A percentile compares a stretch with the other conserved stretches of the same genome.
Evolutionary conservation across 1,140 invertebrate genomes (phyloP).

Genomic region (Drosophila rhopaloa): DNA sequence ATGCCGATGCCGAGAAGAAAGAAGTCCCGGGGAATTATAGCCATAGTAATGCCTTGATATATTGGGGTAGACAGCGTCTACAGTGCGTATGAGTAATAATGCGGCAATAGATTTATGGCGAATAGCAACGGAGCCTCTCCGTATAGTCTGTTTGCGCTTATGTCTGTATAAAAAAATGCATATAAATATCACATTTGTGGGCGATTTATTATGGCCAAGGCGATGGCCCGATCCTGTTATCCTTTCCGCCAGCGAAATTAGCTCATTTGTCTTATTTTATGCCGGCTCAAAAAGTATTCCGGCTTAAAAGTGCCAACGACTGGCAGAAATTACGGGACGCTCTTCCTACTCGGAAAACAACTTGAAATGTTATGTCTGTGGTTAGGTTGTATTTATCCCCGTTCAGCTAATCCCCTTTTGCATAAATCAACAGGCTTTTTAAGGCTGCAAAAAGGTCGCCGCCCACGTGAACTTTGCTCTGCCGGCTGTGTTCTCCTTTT

Average conservation of each 20-base stretch:
- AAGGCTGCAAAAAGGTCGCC: conserved; percentile 23
- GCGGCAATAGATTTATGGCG: conserved; percentile 73
- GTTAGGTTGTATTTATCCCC: conserved; percentile 31
- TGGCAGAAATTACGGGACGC: conserved; percentile 18
- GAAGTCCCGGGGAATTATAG: conserved; percentile 21
- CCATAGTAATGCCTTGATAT: conserved; percentile 70
- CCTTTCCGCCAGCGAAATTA: conserved; percentile 66
- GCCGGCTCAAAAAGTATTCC: conserved; percentile 31
- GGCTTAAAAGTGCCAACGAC: conserved; percentile 54
- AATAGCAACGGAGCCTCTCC: conserved; percentile 25
- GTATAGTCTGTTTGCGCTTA: conserved; percentile 44
- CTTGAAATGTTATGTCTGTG: conserved; percentile 47
- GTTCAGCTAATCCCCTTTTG: conserved; percentile 47
- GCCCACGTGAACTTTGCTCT: conserved; percentile 22
- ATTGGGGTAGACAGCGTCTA: conserved; percentile 39
- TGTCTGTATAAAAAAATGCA: conserved; percentile 74
- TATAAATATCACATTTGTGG: conserved; percentile 72
- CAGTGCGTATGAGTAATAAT: conserved; percentile 80
- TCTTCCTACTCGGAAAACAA: conserved; percentile 2
- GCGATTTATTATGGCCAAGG: conserved; percentile 68
- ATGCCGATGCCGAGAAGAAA: conserved; percentile 19
- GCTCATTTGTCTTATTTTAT: conserved; percentile 76
- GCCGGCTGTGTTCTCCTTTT: conserved; percentile 23
- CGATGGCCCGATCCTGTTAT: conserved; percentile 37
- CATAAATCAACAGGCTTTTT: conserved; percentile 75